phyloP scores from a whole-genome alignment of 2,888 invertebrate genomes.

The Rhogogaster chlorosoma region DNA sequence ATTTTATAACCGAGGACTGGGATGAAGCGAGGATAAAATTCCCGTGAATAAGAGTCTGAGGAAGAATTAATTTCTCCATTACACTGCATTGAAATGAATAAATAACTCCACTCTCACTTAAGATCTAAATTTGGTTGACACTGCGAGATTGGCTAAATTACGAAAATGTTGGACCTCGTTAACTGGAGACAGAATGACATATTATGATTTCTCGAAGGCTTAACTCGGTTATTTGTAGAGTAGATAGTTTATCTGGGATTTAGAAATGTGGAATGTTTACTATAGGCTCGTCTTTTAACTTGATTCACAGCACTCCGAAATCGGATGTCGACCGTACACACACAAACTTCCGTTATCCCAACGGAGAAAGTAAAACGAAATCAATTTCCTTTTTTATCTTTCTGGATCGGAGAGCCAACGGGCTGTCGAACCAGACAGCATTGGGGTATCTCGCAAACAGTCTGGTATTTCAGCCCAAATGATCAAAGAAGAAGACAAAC shows the following conservation, averaged over 20 bases:
- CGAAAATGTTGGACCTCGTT: background rate
- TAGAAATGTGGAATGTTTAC: slow-evolving; percentile 3
- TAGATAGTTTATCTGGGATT: background rate
- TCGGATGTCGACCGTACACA: slow-evolving; percentile 37
- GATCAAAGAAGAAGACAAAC: background rate
- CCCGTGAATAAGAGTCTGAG: background rate
- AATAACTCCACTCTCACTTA: slow-evolving; percentile 25
- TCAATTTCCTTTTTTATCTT: slow-evolving; percentile 58
- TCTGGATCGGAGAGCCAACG: slow-evolving; percentile 32
- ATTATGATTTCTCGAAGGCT: background rate
- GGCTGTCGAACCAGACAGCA: background rate
- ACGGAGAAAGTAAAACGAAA: slow-evolving; percentile 67
- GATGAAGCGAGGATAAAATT: background rate
- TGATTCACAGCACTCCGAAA: slow-evolving; percentile 35
- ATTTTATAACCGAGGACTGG: slow-evolving; percentile 5
- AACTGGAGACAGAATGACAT: background rate
- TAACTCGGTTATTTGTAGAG: background rate
- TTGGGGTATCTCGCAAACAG: background rate
- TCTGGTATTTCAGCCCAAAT: background rate
- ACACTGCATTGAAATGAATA: background rate
- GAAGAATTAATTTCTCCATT: slow-evolving; percentile 7
- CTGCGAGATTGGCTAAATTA: background rate
- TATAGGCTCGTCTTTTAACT: slow-evolving; percentile 39
- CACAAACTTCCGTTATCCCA: slow-evolving; percentile 54
- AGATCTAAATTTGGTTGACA: background rate